phyloP scores from a whole-genome alignment of 1,140 invertebrate genomes.

The Limonius californicus region DNA sequence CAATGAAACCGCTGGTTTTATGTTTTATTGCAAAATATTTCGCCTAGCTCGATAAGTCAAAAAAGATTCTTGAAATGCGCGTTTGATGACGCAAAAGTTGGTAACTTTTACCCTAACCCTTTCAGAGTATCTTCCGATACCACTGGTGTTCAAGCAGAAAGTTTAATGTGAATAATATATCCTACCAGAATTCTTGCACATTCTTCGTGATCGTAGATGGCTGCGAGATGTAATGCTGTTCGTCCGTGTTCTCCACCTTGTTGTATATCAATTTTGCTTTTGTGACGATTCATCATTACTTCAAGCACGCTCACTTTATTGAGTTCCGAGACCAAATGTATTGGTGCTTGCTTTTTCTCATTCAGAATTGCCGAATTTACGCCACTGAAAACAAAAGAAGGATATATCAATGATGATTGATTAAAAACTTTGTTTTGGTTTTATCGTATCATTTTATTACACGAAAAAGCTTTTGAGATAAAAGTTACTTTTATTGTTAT shows the following conservation, averaged over 20 bases:
- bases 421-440: not conserved
- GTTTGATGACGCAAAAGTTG: too few species aligned
- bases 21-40: too few species aligned
- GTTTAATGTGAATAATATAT: slow-evolving; percentile 23
- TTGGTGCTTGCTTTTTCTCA: slow-evolving; percentile 68
- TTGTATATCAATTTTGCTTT: slow-evolving; percentile 62
- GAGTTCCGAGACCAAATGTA: slow-evolving; percentile 74
- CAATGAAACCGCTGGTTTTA: too few species aligned
- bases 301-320: slow-evolving; percentile 66
- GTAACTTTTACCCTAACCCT: too few species aligned
- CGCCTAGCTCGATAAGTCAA: too few species aligned
- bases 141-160: too few species aligned
- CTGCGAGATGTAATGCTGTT: slow-evolving; percentile 76
- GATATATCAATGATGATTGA: not conserved
- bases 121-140: too few species aligned
- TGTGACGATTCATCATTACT: slow-evolving; percentile 67
- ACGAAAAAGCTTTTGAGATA: too few species aligned
- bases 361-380: slow-evolving; percentile 70
- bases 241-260: slow-evolving; percentile 74
- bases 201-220: slow-evolving; percentile 75
- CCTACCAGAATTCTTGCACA: slow-evolving; percentile 75
- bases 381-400: slow-evolving; percentile 50
- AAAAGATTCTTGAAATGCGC: too few species aligned
- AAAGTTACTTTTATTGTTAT: too few species aligned
- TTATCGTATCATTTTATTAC: too few species aligned